phyloP scores from a whole-genome alignment of 2,797 vertebrate genomes.

The Bucorvus abyssinicus region DNA sequence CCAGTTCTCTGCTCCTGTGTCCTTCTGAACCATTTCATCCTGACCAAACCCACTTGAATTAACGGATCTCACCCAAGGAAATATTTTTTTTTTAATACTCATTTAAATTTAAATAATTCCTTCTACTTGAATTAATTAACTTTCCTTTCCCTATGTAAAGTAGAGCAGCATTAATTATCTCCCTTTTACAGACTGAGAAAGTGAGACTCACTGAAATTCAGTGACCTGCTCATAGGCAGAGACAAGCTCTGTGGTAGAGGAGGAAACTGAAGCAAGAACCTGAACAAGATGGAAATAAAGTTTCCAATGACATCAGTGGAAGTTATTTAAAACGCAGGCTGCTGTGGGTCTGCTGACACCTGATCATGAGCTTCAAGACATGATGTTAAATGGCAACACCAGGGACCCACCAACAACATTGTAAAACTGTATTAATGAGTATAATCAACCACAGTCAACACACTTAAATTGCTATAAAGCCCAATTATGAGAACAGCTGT shows the following conservation, averaged over 20 bases:
- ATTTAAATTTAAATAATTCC: background rate
- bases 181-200: background rate
- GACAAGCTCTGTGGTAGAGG: background rate
- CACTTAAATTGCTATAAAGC: background rate
- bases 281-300: background rate
- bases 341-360: background rate
- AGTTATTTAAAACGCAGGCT: background rate
- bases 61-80: background rate
- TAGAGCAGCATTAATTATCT: constrained; percentile 9
- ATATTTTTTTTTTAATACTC: background rate
- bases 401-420: background rate
- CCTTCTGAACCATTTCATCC: background rate
- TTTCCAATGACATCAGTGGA: background rate
- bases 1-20: background rate
- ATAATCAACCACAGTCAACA: background rate
- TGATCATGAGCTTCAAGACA: background rate
- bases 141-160: background rate
- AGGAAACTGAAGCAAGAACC: background rate
- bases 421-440: background rate
- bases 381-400: background rate
- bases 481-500: background rate
- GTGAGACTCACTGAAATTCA: background rate
- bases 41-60: background rate
- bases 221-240: background rate
- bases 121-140: constrained; percentile 20